A percentile compares a stretch with the other conserved stretches of the same genome.
These are phyloP conservation scores for Diabrotica virgifera DNA, from an alignment of 1,140 invertebrate species.

Conservation along the genomic window DNA sequence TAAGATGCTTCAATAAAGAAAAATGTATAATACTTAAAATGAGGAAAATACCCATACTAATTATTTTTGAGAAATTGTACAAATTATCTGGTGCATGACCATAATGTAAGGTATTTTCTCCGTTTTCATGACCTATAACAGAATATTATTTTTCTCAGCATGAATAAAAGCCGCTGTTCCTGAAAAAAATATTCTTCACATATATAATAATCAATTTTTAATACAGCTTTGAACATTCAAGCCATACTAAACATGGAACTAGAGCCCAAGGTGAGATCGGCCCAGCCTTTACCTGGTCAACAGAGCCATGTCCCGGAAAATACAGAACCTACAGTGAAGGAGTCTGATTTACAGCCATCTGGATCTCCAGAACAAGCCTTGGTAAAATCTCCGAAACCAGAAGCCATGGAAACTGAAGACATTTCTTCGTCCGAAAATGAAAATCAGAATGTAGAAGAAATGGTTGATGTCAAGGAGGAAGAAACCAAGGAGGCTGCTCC, in stretches of 20 bases:
- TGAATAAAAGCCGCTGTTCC: neutral
- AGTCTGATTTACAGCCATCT: neutral
- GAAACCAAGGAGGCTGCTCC: conserved; percentile 17
- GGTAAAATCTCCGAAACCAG: neutral
- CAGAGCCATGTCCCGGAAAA: conserved; percentile 32
- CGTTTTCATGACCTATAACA: neutral
- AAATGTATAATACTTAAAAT: too few species aligned
- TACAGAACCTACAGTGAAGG: conserved; percentile 13
- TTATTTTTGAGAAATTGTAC: too few species aligned
- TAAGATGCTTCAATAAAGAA: too few species aligned
- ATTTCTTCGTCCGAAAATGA: neutral
- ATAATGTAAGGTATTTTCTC: too few species aligned
- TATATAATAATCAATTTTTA: conserved; percentile 5
- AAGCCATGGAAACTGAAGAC: conserved; percentile 18
- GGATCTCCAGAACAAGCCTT: conserved; percentile 10
- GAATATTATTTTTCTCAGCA: neutral
- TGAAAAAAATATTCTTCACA: neutral
- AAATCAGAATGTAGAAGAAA: neutral
- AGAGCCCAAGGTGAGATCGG: conserved; percentile 30
- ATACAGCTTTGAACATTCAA: conserved; percentile 40
- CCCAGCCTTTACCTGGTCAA: conserved; percentile 28
- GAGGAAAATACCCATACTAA: too few species aligned
- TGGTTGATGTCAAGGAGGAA: neutral
- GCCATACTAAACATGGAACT: conserved; percentile 41
- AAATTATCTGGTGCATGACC: too few species aligned